Base-by-base conservation (phyloP, 2,797 vertebrate species). In the Rhinophrynus dorsalis region DNA sequence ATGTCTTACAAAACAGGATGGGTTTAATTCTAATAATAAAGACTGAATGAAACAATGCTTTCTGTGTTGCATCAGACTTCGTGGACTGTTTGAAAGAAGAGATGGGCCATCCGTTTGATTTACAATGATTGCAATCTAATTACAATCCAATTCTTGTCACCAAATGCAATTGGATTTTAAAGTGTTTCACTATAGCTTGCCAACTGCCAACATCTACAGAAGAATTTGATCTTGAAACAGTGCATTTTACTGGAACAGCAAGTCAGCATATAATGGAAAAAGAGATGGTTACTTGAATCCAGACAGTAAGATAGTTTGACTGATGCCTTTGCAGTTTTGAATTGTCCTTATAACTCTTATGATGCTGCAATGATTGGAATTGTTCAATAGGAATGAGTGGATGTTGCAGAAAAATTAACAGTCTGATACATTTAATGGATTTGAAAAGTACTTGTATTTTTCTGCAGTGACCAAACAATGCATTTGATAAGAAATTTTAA, bases 121-220 rank as follows among this genome's bases (percentile, higher is more conserved):
- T 73, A 73, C 54, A 66, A 73, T 73, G 69, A 66, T 73, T 73
- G 62, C 69, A 73, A 73, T 73, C 61, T 73, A 73, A 73, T 73
- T 73, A 73, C 69, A 73, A 73, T 73, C 69, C 69, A 73, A 73
- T 73, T 65, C 69, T 59, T 59, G 69, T 73, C 69, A 73, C 62
- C 69, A 59, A 59, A 73, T 73, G 69, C 61, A 73, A 73, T 73
- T 73, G 69, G 62, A 73, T 73, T 73, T 73, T 66, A 73, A 73
- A 73, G 69, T 73, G 62, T 45, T 59, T 73, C 55, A 59, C 69
- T 66, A 52, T 45, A 44, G 69, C 55, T 62, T 73, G 69, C 52
- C 69, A 73, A 73, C 61, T 52, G 69, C 52, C 69, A 73, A 73
- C 61, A 44, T 73, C 54, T 52, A 66, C 54, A 73, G 69, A 52